Conservation (phyloP, 2,113 vertebrate genomes). For the Coregonus clupeaformis region DNA sequence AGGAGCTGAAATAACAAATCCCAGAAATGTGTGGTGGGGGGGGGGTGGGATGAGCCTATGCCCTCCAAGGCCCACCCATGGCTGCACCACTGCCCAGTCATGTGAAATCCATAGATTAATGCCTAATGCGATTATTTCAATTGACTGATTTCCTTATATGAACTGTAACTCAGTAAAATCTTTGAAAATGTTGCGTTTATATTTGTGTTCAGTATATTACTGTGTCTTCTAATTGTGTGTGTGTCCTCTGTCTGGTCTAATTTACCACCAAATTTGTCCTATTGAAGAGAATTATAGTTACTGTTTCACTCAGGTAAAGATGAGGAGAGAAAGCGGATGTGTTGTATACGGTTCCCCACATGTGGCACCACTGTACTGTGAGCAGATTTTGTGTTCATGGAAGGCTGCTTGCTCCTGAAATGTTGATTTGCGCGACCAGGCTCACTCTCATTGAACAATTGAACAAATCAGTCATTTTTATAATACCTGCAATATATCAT, state of each 20-base stretch:
- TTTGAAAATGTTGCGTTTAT: neutral
- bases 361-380: neutral
- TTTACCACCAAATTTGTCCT: neutral
- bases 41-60: too few relatives aligned
- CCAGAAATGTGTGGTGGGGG: too few relatives aligned
- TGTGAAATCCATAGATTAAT: too few relatives aligned
- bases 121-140: too few relatives aligned
- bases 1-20: too few relatives aligned
- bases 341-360: neutral
- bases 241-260: neutral
- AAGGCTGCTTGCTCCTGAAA: neutral
- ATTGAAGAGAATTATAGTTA: neutral
- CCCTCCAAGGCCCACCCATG: too few relatives aligned
- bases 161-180: too few relatives aligned
- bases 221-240: too few relatives aligned
- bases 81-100: too few relatives aligned
- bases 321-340: neutral
- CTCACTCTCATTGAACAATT: neutral
- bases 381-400: neutral
- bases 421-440: neutral
- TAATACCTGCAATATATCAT: neutral
- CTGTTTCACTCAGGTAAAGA: neutral
- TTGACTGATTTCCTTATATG: too few relatives aligned
- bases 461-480: neutral
- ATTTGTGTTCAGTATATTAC: constrained; percentile 3